Evolutionary conservation across 2,888 invertebrate genomes (phyloP).

Genomic region (Hypercompe scribonia): DNA sequence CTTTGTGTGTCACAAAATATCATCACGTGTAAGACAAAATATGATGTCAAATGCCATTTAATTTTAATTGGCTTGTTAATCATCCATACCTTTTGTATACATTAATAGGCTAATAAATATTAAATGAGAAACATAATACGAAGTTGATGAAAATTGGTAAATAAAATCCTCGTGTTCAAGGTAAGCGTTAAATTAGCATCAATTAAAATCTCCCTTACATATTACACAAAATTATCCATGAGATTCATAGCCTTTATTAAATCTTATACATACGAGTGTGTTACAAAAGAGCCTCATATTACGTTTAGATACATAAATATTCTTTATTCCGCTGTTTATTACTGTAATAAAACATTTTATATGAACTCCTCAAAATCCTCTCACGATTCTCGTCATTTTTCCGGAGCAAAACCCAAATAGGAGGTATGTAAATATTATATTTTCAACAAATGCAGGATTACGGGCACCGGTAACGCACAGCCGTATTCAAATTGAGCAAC

Average conservation of each 20-base stretch:
- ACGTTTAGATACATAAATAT: background rate
- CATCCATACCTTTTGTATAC: background rate
- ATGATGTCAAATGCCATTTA: background rate
- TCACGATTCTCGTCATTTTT: conserved; percentile 10
- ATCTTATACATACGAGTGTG: background rate
- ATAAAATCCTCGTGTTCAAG: background rate
- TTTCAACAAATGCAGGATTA: conserved; percentile 32
- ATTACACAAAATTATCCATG: background rate
- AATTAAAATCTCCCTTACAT: background rate
- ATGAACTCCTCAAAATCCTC: conserved; percentile 1
- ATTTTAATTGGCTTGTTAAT: background rate
- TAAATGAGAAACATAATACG: background rate
- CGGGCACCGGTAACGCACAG: conserved; percentile 12
- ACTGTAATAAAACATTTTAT: conserved; percentile 14
- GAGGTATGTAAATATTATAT: conserved; percentile 22
- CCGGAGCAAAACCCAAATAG: background rate
- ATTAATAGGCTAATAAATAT: background rate
- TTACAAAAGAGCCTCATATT: background rate
- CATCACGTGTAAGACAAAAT: background rate
- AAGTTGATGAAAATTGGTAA: background rate
- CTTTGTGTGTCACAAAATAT: background rate
- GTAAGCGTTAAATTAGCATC: background rate
- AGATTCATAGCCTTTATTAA: background rate
- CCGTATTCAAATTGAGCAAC: conserved; percentile 17
- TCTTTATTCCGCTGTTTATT: background rate